These are phyloP conservation scores for Strigamia transsilvanica DNA, from an alignment of 2,888 invertebrate genomes.

Conservation along the genomic window DNA sequence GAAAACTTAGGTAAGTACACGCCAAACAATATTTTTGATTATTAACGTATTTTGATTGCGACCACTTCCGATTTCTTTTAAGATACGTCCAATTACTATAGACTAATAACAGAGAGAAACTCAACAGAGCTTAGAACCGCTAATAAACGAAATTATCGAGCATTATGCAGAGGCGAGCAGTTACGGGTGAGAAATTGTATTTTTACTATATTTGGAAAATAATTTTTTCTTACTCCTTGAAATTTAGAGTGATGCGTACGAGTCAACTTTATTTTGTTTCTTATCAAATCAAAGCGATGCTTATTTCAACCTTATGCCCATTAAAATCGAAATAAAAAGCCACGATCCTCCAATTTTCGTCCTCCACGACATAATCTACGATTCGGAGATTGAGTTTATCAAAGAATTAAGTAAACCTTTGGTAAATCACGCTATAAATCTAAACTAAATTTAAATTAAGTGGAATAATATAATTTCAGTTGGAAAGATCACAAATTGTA, in stretches of 20 bases:
- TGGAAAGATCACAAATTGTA: slow-evolving; percentile 54
- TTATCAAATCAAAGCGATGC: slow-evolving; percentile 58
- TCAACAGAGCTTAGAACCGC: background rate
- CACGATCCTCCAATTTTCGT: slow-evolving; percentile 59
- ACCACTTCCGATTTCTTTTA: background rate
- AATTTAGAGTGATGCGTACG: slow-evolving; percentile 39
- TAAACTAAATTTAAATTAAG: background rate
- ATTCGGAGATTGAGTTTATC: slow-evolving; percentile 59
- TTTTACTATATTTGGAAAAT: background rate
- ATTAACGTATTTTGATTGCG: too few relatives aligned
- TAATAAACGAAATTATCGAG: slow-evolving; percentile 51
- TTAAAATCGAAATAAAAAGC: slow-evolving; percentile 61
- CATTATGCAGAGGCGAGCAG: slow-evolving; percentile 55
- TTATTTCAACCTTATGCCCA: slow-evolving; percentile 59
- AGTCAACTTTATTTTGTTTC: slow-evolving; percentile 60
- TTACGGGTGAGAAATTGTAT: slow-evolving; percentile 43
- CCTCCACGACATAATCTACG: slow-evolving; percentile 61
- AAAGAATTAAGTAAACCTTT: slow-evolving; percentile 58
- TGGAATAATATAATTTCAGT: slow-evolving; percentile 45
- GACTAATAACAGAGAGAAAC: background rate
- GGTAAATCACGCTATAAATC: slow-evolving; percentile 55
- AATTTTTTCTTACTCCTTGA: background rate
- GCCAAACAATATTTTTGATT: background rate
- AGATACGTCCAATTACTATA: background rate
- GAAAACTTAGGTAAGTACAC: background rate